Percentiles rank a stretch among this genome's conserved stretches.
phyloP scores from a whole-genome alignment of 2,797 vertebrate genomes.

The Ispidina lecontei region DNA sequence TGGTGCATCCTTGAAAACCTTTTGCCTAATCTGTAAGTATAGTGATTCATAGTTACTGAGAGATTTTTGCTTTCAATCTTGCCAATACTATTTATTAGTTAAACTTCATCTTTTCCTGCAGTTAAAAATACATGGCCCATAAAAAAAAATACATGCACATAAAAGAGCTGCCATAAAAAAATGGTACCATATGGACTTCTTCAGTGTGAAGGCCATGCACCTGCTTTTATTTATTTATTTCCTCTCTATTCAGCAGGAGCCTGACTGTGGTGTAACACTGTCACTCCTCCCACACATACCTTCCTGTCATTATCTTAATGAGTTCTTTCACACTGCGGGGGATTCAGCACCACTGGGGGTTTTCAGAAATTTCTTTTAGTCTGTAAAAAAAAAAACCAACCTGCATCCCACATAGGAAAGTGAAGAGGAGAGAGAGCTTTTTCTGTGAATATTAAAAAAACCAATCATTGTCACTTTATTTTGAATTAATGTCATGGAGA shows the following conservation, averaged over 20 bases:
- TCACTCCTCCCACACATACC: slow-evolving; percentile 18
- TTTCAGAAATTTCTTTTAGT: slow-evolving; percentile 19
- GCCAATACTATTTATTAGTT: neutral
- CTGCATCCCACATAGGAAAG: neutral
- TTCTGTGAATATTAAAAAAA: neutral
- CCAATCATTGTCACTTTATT: neutral
- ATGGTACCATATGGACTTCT: neutral
- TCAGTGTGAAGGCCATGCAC: neutral
- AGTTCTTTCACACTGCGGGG: slow-evolving; percentile 56
- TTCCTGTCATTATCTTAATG: slow-evolving; percentile 52
- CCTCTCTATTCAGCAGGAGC: slow-evolving; percentile 8
- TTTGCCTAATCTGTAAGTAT: neutral
- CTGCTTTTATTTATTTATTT: neutral
- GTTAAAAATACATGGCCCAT: neutral
- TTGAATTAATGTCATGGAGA: slow-evolving; percentile 5
- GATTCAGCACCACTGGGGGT: neutral
- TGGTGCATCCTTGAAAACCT: neutral
- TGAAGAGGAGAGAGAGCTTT: neutral
- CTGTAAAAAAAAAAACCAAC: neutral
- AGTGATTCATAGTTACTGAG: neutral
- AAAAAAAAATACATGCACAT: neutral
- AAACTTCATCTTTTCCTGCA: neutral
- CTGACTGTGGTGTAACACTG: slow-evolving; percentile 47
- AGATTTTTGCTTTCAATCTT: neutral
- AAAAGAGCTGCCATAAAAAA: neutral